These are phyloP conservation scores for Todus mexicanus DNA, from an alignment of 2,797 vertebrate species.

Conservation along the genomic window DNA sequence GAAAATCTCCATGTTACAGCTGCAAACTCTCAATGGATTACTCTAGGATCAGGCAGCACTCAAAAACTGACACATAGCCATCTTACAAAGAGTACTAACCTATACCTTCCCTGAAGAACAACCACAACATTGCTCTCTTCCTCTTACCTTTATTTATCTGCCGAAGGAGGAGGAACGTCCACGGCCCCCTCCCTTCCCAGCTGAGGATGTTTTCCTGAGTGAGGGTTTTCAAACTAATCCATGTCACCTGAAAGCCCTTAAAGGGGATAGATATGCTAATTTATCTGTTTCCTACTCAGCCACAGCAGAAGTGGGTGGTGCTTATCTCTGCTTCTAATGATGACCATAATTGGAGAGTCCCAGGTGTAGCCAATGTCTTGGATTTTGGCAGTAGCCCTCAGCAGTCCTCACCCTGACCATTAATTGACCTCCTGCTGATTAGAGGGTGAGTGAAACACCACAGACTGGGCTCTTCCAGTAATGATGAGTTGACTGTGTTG, in stretches of 20 bases:
- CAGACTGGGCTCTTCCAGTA: background rate
- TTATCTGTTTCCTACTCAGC: background rate
- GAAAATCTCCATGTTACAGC: background rate
- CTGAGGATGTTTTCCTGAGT: background rate
- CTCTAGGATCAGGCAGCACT: fast-evolving
- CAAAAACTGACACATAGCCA: fast-evolving
- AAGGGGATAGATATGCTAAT: background rate
- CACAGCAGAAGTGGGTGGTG: background rate
- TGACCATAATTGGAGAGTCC: background rate
- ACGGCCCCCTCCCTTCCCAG: background rate
- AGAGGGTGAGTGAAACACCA: background rate
- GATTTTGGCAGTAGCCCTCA: background rate
- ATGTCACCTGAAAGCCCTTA: background rate
- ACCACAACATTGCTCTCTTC: fast-evolving
- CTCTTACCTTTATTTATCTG: background rate
- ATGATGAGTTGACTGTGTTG: background rate
- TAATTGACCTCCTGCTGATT: background rate
- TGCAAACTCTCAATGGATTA: background rate
- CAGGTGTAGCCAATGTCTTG: background rate
- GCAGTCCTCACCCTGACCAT: background rate
- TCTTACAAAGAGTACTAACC: fast-evolving
- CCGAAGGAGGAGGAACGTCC: background rate
- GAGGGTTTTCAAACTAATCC: background rate
- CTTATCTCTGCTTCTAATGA: background rate
- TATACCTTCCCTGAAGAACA: background rate